Percentiles rank a stretch among this genome's conserved stretches.
Evolutionary conservation across 1,140 invertebrate genomes (phyloP).

Genomic region (Atta texana): DNA sequence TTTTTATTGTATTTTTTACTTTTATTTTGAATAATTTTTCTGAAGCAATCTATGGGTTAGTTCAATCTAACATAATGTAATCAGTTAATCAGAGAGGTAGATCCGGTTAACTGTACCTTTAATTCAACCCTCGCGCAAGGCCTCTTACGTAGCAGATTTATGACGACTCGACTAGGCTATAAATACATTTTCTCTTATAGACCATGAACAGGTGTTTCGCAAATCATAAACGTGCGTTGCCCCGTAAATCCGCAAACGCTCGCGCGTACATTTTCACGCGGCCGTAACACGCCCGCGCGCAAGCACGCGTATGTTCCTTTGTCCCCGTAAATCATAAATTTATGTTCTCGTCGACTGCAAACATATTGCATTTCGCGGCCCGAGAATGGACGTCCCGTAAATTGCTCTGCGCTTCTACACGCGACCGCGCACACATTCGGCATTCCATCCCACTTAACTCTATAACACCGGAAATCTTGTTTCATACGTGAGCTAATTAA

Average conservation of each 20-base stretch:
- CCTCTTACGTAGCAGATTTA: conserved; percentile 35
- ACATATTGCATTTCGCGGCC: conserved; percentile 45
- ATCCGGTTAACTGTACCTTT: not conserved
- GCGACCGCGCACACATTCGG: conserved; percentile 1
- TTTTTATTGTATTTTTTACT: not conserved
- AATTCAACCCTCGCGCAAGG: not conserved
- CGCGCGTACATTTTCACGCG: conserved; percentile 35
- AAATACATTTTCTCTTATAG: conserved; percentile 51
- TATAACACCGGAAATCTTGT: not conserved
- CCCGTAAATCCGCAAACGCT: conserved; percentile 55
- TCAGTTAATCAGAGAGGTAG: not conserved
- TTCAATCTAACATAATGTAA: conserved; percentile 19
- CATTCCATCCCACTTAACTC: conserved; percentile 42
- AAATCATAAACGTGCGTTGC: conserved; percentile 33
- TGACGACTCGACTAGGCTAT: not conserved
- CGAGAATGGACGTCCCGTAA: conserved; percentile 47
- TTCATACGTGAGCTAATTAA: conserved; percentile 17
- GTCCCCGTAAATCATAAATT: conserved; percentile 58
- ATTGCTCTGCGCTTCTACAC: conserved; percentile 16
- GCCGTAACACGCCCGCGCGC: conserved; percentile 31
- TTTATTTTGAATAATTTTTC: not conserved
- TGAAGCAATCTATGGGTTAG: not conserved
- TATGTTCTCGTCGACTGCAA: conserved; percentile 50
- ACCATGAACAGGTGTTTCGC: conserved; percentile 54
- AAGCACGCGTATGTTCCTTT: conserved; percentile 27